Percentiles rank a stretch among this genome's conserved stretches.
phyloP scores from a whole-genome alignment of 2,113 vertebrate genomes.

The Colius striatus region DNA sequence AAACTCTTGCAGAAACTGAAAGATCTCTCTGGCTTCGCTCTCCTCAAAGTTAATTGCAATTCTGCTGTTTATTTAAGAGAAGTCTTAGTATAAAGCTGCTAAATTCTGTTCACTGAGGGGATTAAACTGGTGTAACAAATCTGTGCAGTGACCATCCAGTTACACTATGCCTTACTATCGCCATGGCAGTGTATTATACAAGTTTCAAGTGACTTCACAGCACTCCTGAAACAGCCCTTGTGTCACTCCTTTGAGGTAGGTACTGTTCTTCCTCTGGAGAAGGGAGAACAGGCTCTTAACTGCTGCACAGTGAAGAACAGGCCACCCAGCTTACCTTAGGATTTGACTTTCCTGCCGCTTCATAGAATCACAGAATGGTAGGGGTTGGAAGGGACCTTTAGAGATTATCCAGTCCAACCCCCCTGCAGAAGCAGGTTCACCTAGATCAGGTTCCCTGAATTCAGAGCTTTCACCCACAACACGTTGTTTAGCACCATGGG shows the following conservation, averaged over 20 bases:
- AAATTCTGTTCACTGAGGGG: background rate
- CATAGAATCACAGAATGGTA: no score
- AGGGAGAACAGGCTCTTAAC: background rate
- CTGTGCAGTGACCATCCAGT: background rate
- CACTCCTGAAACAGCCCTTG: slow-evolving; percentile 30
- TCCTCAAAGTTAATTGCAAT: background rate
- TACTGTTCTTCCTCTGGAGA: background rate
- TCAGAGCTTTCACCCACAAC: background rate
- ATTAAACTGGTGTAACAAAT: background rate
- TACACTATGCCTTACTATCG: background rate
- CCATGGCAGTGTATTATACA: background rate
- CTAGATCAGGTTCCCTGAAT: background rate
- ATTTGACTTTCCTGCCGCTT: background rate
- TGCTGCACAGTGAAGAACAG: background rate
- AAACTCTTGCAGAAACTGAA: background rate
- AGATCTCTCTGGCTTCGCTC: background rate
- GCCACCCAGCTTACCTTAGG: background rate
- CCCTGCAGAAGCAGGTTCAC: no score
- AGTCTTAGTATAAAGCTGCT: background rate
- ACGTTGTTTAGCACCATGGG: background rate
- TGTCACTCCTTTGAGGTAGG: slow-evolving; percentile 50
- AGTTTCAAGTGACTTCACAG: background rate
- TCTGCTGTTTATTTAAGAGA: background rate
- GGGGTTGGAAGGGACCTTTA: no score
- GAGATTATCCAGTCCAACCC: no score